Evolutionary conservation across 30 jellyfish, hydroid and myxozoan genomes (phyloP).

Genomic region (Aurelia aurita): DNA sequence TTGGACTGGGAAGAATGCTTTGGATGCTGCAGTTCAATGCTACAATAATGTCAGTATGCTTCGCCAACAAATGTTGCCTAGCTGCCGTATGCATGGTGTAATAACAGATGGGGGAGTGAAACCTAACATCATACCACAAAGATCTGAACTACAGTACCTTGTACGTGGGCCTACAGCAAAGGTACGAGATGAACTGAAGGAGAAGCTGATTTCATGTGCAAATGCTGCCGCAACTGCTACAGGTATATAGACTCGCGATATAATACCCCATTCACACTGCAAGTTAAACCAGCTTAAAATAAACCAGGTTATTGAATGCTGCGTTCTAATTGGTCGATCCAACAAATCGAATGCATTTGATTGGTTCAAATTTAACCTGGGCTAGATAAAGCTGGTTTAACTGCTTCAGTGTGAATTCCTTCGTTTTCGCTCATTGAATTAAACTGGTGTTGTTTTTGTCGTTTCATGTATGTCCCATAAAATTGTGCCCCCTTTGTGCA

Average conservation of each 20-base stretch:
- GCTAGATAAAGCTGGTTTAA: too few species aligned
- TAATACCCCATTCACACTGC: too few species aligned
- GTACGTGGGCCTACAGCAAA: constrained; percentile 59
- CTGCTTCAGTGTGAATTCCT: too few species aligned
- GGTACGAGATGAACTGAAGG: constrained; percentile 26
- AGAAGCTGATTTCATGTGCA: constrained; percentile 67
- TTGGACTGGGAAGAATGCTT: constrained; percentile 92
- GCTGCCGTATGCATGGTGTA: constrained; percentile 76
- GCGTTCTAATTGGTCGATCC: too few species aligned
- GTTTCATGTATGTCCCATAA: too few species aligned
- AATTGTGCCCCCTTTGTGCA: too few species aligned
- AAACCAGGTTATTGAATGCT: too few species aligned
- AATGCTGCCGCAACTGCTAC: constrained; percentile 86
- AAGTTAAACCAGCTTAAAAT: too few species aligned
- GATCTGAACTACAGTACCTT: constrained; percentile 51
- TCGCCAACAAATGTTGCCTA: constrained; percentile 85
- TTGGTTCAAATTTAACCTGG: too few species aligned
- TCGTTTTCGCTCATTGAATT: too few species aligned
- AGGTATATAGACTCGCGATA: constrained; percentile 26
- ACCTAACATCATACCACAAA: constrained; percentile 86
- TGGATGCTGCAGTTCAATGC: constrained; percentile 92
- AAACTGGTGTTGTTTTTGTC: too few species aligned
- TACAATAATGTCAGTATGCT: constrained; percentile 81
- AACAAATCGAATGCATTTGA: too few species aligned
- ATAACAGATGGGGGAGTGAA: constrained; percentile 83